Base-by-base conservation (phyloP, 2,888 invertebrate genomes). In the Xylota sylvarum region DNA sequence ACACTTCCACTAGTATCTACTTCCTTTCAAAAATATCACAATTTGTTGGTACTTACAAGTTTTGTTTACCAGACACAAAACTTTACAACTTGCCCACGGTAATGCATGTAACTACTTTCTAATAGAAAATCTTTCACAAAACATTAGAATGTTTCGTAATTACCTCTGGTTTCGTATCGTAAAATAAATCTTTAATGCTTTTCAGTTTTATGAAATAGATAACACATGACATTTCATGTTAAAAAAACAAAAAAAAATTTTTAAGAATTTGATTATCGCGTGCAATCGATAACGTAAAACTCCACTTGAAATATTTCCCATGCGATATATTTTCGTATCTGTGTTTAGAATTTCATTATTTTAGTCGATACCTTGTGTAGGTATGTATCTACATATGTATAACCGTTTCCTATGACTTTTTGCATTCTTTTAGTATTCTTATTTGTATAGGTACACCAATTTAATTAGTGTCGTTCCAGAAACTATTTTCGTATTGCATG, bases 401-500 rank as follows among this genome's bases (percentile, higher is more conserved):
- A n/a, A n/a, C n/a, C n/a, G 27, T n/a, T 52, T 12, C 3, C 0
- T 23, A 23, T 27, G 5, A 46, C 17, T 50, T 2, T 50, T 12
- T 50, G 50, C 10, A 50, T 0, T 7, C 3, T 6, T 48, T 19
- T 65, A 19, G 32, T 2, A 46, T 35, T 17, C 32, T 6, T 50
- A 30, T 23, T n/a, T n/a, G n/a, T n/a, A n/a, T n/a, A n/a, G n/a
- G n/a, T n/a, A n/a, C n/a, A n/a, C n/a, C n/a, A n/a, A n/a, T n/a
- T 40, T n/a, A 17, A n/a, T 52, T 37, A 14, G 17, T 40, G 9
- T 73, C 35, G n/a, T 10, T 2, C 3, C 5, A 37, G 35, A 37
- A 72, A 50, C 60, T 72, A 60, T 40, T 17, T 52, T 35, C 1
- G 30, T 10, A 1, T 12, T n/a, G 19, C 46, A 74, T 46, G 62